Conservation (phyloP, 2,797 vertebrate genomes). For the Rallus crepitans region DNA sequence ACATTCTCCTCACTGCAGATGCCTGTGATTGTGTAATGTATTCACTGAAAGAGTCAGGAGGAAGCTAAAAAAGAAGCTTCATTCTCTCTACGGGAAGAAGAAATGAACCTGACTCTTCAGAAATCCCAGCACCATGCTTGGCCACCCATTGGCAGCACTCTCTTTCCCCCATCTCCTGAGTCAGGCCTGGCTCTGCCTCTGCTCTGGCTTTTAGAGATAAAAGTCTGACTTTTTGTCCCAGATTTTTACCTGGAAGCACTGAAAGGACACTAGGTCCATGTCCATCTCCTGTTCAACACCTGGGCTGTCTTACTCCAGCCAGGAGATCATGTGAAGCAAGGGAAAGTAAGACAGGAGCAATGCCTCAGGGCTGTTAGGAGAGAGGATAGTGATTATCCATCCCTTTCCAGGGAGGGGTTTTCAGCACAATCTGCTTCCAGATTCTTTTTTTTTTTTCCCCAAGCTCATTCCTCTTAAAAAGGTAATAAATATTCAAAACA, state of each 20-base stretch:
- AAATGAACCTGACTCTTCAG: neutral
- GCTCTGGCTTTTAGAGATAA: neutral
- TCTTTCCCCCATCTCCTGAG: neutral
- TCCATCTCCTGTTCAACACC: neutral
- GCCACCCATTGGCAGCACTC: fast-evolving
- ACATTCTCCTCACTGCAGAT: neutral
- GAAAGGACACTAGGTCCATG: neutral
- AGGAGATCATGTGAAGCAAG: neutral
- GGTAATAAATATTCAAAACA: constrained; percentile 58
- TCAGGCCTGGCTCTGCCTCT: neutral
- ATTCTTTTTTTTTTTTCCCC: neutral
- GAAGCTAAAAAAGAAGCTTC: neutral
- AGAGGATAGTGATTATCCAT: neutral
- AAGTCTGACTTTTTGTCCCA: neutral
- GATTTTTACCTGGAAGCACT: neutral
- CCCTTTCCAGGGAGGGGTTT: neutral
- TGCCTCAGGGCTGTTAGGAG: neutral
- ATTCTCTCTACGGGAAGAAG: neutral
- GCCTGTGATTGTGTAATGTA: neutral
- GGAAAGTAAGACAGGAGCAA: neutral
- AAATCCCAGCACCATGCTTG: neutral
- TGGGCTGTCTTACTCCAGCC: neutral
- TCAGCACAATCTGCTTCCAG: neutral
- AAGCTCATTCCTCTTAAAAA: neutral
- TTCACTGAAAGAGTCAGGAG: neutral